Conservation (phyloP, 2,113 vertebrate genomes). For the Pachyramphus minor region DNA sequence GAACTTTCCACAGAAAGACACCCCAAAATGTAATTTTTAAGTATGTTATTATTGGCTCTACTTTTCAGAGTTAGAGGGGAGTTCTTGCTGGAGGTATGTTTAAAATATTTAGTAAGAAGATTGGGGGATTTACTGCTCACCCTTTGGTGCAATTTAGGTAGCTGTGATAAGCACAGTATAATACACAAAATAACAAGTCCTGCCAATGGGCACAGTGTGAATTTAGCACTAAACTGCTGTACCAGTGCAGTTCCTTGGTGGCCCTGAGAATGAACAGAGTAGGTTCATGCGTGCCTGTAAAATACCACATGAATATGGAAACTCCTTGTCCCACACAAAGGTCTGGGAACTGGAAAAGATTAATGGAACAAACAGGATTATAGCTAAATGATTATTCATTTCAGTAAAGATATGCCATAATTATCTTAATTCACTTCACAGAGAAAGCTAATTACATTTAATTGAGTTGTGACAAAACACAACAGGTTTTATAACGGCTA, state of each 20-base stretch:
- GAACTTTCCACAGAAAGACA: background rate
- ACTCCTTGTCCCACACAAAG: background rate
- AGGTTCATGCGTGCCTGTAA: background rate
- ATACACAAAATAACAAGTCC: background rate
- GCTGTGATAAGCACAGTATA: background rate
- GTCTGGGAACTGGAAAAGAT: background rate
- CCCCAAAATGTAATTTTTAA: background rate
- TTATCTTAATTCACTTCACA: background rate
- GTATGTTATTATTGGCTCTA: background rate
- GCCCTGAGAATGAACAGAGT: background rate
- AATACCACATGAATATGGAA: background rate
- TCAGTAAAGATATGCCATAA: background rate
- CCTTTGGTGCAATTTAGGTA: background rate
- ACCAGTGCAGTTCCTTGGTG: background rate
- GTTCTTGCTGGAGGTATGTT: background rate
- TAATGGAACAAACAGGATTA: background rate
- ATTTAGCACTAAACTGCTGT: background rate
- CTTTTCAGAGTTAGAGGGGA: background rate
- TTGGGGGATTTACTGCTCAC: too few species aligned
- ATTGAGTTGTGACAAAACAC: background rate
- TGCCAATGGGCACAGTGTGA: background rate
- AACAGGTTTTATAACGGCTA: background rate
- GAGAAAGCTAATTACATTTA: background rate
- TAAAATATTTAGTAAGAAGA: background rate
- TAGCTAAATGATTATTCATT: background rate